Evolutionary conservation across 1,140 invertebrate species (phyloP).

Genomic region (Arion vulgaris): DNA sequence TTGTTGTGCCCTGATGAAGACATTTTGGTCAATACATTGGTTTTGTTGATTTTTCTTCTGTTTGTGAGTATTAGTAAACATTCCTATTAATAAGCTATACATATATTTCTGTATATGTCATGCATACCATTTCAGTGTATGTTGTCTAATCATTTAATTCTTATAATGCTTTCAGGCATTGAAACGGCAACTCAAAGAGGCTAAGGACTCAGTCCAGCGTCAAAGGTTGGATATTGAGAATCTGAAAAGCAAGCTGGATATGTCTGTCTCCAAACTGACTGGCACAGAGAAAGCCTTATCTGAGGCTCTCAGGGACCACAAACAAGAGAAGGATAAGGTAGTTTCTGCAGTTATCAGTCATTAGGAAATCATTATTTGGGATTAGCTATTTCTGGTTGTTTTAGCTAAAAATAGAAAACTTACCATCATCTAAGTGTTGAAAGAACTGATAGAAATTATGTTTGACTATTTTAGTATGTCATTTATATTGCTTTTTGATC

Average conservation of each 20-base stretch:
- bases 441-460: no score
- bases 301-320: constrained; percentile 63
- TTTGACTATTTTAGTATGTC: no score
- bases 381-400: background rate
- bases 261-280: constrained; percentile 65
- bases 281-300: constrained; percentile 67
- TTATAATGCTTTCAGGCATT: constrained; percentile 52
- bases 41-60: no score
- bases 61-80: no score
- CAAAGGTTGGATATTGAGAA: constrained; percentile 64
- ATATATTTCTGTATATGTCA: no score
- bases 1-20: no score
- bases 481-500: no score
- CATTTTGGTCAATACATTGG: no score
- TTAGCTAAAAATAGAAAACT: no score
- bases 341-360: background rate
- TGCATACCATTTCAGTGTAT: no score
- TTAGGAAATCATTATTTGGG: background rate
- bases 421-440: no score
- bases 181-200: constrained; percentile 66
- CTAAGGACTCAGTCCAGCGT: constrained; percentile 56
- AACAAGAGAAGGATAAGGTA: constrained; percentile 63
- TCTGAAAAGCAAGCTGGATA: constrained; percentile 65
- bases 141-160: background rate
- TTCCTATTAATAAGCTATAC: no score